phyloP scores from a whole-genome alignment of 35 echinoderm and acorn worm genomes.

The Ptychodera flava region DNA sequence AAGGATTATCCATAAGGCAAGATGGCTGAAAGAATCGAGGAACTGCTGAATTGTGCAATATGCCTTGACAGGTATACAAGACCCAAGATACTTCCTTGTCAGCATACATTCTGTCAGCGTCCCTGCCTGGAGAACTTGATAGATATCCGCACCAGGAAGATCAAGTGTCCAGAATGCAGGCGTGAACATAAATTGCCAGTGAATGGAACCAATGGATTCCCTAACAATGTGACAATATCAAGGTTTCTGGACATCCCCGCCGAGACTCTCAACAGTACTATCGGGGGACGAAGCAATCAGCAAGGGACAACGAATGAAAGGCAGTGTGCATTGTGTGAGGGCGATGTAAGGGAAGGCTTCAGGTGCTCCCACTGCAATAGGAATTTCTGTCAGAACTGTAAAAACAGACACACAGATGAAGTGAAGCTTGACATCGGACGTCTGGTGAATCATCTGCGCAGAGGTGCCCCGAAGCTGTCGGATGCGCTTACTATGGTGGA shows the following conservation, averaged over 20 bases:
- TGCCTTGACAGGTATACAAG: constrained; percentile 74
- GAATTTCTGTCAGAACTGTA: not conserved
- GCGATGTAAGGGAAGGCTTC: not conserved
- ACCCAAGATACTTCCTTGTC: constrained; percentile 84
- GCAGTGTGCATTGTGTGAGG: not conserved
- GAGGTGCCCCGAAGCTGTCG: not conserved
- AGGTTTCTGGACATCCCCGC: constrained; percentile 61
- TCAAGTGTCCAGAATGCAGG: constrained; percentile 83
- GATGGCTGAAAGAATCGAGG: constrained; percentile 91
- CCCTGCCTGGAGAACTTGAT: constrained; percentile 48
- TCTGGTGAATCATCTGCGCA: not conserved
- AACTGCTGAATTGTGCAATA: constrained; percentile 88
- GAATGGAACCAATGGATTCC: constrained; percentile 44
- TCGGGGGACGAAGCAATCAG: not conserved
- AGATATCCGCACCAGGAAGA: constrained; percentile 31
- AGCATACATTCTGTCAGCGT: constrained; percentile 77
- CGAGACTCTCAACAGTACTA: not conserved
- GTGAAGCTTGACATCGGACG: not conserved
- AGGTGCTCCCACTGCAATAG: not conserved
- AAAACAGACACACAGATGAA: not conserved
- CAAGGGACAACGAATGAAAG: not conserved
- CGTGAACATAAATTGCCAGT: constrained; percentile 44
- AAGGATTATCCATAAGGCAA: too few relatives aligned
- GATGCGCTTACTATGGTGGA: not conserved
- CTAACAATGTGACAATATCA: constrained; percentile 96